Conservation (phyloP, 1,140 invertebrate genomes). For the Stenopsyche tienmushanensis region DNA sequence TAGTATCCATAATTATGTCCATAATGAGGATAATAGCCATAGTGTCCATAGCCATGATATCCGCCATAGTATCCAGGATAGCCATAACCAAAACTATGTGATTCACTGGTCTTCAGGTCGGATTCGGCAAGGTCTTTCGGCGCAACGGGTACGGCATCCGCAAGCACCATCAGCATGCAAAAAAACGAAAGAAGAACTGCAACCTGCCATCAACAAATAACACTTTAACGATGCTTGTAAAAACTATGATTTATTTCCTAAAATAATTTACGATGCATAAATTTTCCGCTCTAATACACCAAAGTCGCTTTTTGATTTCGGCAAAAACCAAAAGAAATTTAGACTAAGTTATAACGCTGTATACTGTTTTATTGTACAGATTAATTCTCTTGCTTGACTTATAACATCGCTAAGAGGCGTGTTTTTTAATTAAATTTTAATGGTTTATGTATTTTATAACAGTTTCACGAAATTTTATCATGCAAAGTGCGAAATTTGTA, state of each 20-base stretch:
- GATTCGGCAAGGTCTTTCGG: slow-evolving; percentile 44
- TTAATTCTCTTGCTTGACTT: too few relatives aligned
- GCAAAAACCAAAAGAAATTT: too few relatives aligned
- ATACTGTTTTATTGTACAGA: too few relatives aligned
- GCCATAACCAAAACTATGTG: slow-evolving; percentile 39
- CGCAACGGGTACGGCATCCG: slow-evolving; percentile 44
- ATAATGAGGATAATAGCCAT: slow-evolving; percentile 45
- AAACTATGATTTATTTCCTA: slow-evolving; percentile 28
- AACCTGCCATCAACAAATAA: slow-evolving; percentile 6
- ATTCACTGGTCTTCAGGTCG: slow-evolving; percentile 50
- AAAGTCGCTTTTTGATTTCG: too few relatives aligned
- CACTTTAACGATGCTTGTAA: too few relatives aligned
- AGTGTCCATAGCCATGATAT: slow-evolving; percentile 41
- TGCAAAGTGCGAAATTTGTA: too few relatives aligned
- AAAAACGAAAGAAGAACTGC: background rate
- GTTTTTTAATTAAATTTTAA: too few relatives aligned
- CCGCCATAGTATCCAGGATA: slow-evolving; percentile 47
- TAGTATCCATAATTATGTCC: slow-evolving; percentile 45
- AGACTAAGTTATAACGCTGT: too few relatives aligned
- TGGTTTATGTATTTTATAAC: too few relatives aligned
- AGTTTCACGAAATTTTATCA: too few relatives aligned
- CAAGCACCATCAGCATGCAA: background rate
- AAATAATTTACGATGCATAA: background rate
- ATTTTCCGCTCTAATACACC: too few relatives aligned
- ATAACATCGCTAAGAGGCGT: too few relatives aligned